These are phyloP conservation scores for Aplidium turbinatum DNA, from an alignment of 23 tunicate species.

Conservation along the genomic window DNA sequence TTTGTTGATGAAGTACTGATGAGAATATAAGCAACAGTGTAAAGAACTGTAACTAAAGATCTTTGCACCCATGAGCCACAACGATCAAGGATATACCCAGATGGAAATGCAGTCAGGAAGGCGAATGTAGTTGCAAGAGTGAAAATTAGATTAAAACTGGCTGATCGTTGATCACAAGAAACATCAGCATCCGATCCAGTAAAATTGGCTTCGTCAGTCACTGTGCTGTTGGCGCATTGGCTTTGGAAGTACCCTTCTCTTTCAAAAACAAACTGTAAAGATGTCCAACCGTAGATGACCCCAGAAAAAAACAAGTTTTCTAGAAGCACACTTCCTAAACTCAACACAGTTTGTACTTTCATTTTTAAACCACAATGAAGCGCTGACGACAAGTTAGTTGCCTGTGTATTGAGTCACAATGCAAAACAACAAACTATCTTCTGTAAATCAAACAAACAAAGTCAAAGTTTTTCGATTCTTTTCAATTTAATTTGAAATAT, in stretches of 20 bases:
- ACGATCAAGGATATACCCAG: conserved; percentile 50
- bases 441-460: no score
- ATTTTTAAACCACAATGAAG: no score
- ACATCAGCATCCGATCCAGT: no score
- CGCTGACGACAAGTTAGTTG: no score
- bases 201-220: no score
- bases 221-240: no score
- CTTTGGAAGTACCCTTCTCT: conserved; percentile 66
- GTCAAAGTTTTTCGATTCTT: no score
- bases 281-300: conserved; percentile 65
- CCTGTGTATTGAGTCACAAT: no score
- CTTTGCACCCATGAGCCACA: conserved; percentile 66
- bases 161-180: conserved; percentile 19
- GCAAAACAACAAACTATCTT: no score
- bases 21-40: conserved; percentile 31
- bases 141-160: conserved; percentile 37
- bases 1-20: conserved; percentile 29
- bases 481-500: no score
- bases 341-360: no score
- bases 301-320: conserved; percentile 61
- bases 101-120: conserved; percentile 15
- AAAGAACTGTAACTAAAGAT: conserved; percentile 12
- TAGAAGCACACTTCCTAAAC: conserved; percentile 26
- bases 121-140: conserved; percentile 27
- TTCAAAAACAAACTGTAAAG: conserved; percentile 38